phyloP scores from a whole-genome alignment of 2,888 invertebrate genomes.

The Agrotis exclamationis region DNA sequence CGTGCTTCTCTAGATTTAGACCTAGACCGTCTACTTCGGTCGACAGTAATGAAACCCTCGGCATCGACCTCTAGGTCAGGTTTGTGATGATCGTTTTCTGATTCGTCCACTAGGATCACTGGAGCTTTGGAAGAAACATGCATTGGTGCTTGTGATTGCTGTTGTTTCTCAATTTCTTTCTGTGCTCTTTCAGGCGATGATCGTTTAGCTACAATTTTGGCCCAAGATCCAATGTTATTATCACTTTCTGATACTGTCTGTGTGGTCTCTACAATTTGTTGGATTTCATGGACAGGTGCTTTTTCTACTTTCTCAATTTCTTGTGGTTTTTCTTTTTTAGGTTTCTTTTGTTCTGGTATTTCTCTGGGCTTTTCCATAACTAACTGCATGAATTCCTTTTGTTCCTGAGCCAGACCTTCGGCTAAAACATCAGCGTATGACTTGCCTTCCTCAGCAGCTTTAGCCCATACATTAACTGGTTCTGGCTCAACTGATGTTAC shows the following conservation, averaged over 20 bases:
- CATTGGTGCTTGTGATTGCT: conserved; percentile 34
- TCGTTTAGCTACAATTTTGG: conserved; percentile 83
- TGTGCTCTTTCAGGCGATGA: conserved; percentile 78
- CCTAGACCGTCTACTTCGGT: conserved; percentile 87
- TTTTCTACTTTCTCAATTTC: conserved; percentile 20
- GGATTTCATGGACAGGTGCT: conserved; percentile 17
- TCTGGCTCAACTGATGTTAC: conserved; percentile 47
- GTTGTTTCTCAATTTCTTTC: conserved; percentile 66
- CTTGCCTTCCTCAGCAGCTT: conserved; percentile 91
- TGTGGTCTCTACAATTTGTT: conserved; percentile 26
- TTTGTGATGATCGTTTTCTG: conserved; percentile 73
- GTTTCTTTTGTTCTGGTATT: conserved; percentile 29
- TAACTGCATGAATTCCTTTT: conserved; percentile 58
- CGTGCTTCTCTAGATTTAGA: conserved; percentile 89
- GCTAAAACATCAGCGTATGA: conserved; percentile 94
- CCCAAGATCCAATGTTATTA: conserved; percentile 80
- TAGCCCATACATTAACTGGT: conserved; percentile 88
- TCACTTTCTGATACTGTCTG: conserved; percentile 58
- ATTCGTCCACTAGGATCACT: conserved; percentile 83
- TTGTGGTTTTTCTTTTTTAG: conserved; percentile 37
- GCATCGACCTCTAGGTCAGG: conserved; percentile 77
- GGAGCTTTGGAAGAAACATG: conserved; percentile 72
- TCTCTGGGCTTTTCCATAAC: conserved; percentile 52
- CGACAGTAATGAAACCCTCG: conserved; percentile 89
- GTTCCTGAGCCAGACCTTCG: conserved; percentile 77